Conservation (phyloP, 2,888 invertebrate species). For the Eulithis testata region DNA sequence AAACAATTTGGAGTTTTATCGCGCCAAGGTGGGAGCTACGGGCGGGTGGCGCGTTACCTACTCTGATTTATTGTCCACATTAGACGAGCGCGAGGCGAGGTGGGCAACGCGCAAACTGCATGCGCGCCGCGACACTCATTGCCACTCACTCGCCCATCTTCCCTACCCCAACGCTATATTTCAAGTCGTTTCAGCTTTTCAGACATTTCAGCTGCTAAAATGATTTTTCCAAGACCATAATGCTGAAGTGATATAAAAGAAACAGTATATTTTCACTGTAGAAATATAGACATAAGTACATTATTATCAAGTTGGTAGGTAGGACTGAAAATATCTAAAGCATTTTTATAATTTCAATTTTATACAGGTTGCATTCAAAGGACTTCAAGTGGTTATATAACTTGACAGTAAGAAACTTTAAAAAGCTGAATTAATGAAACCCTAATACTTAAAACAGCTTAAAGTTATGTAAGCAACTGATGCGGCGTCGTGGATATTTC, state of each 20-base stretch:
- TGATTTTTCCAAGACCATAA: neutral
- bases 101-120: constrained; percentile 73
- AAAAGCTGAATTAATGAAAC: constrained; percentile 60
- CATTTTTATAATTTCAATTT: neutral
- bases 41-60: constrained; percentile 63
- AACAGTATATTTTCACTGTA: too few species aligned
- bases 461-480: constrained; percentile 54
- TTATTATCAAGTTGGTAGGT: too few species aligned
- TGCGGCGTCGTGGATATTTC: constrained; percentile 69
- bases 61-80: constrained; percentile 79
- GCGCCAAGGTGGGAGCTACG: constrained; percentile 65
- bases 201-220: neutral
- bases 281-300: too few species aligned
- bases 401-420: constrained; percentile 46
- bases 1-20: constrained; percentile 84
- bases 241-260: too few species aligned
- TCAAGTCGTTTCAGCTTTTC: constrained; percentile 10
- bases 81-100: constrained; percentile 61
- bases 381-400: constrained; percentile 32
- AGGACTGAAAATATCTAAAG: neutral
- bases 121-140: constrained; percentile 61
- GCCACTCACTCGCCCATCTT: constrained; percentile 56
- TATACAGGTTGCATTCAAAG: neutral
- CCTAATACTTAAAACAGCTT: constrained; percentile 55
- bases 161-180: constrained; percentile 35